Evolutionary conservation across 1,140 invertebrate genomes (phyloP), one percentile per base, ranked within the genome.

Genomic region (Cyclargus thomasi): DNA sequence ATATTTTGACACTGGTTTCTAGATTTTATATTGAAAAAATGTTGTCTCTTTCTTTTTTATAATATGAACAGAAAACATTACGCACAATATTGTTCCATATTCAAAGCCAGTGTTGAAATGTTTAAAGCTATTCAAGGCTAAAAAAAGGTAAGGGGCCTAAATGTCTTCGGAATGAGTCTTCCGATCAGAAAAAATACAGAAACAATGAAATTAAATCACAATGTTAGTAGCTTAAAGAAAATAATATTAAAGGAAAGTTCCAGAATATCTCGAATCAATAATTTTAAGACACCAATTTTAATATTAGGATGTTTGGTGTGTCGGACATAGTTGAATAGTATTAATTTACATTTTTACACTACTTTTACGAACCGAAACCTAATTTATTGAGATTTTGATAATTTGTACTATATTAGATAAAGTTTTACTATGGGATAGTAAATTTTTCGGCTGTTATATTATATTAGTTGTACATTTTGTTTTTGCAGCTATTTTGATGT

Each of bases 341-440:
- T 53, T 66, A 55, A 66, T 66, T 66, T 59, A 20, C 22, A 66
- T 66, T 66, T 66, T 39, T 29, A 66, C 55, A 39, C 65, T 59
- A 57, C 68, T 53, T 69, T 65, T 69, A 62, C 62, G 57, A 65
- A 62, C 68, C 68, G 22, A 47, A 53, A 21, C 68, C 57, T 65
- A 62, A 66, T 69, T 70, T 69, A 67, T 70, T 53, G 63, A 59
- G 23, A 59, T 36, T 62, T 59, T 66, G 55, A 66, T 66, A 74
- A 77, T 77, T 76, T 83, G 70, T 82, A 79, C 73, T 69, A 77
- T 78, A 83, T 72, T 78, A 77, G 77, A 80, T 78, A 67, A 62
- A 65, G 74, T 84, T 88, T 83, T 83, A 77, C 85, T 89, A 89
- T 89, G 71, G 77, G 84, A 86, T 87, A 87, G 86, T 89, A 79